Evolutionary conservation across 2,888 invertebrate genomes (phyloP), one percentile per base, ranked within the genome.

Genomic region (Phrixothrix hirtus): DNA sequence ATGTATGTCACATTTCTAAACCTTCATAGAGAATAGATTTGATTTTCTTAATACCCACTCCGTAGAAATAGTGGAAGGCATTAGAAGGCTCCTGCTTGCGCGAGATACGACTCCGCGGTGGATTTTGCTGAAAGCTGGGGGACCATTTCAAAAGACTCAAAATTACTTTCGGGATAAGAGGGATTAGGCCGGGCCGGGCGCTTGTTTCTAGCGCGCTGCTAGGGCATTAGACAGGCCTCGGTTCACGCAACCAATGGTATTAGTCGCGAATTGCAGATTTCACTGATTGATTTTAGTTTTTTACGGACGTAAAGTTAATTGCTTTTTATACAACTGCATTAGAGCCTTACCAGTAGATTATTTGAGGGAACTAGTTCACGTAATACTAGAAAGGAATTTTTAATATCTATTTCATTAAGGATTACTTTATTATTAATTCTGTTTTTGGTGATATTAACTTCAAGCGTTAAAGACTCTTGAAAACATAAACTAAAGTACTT

Each of bases 81-180:
- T 58, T 63, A 61, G 59, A 59, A 59, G 48, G 56, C 59, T 61
- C 63, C 71, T 72, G 72, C 63, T 61, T 59, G 64, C 64, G 66
- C 68, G 69, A 72, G 74, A 74, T 73, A 74, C 69, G 70, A 69
- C 66, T 68, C 68, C 67, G 65, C 67, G 69, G 63, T 68, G 72
- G 73, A 72, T 73, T 73, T 71, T 62, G 66, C 69, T 71, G 70
- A 70, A 71, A 71, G 70, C 73, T 69, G 72, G 73, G 75, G 75
- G 73, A 72, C 74, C 73, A 73, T 80, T 80, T 81, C 76, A 81
- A 80, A 81, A 80, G 80, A 80, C 79, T 80, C 79, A 80, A 80
- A 81, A 81, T 81, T 81, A 80, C 81, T 81, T 80, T 80, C 80
- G 78, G 79, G 80, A 80, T 80, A 80, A 80, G 81, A 80, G 80